phyloP scores from a whole-genome alignment of 2,888 invertebrate species.

The Eupithecia subumbrata region DNA sequence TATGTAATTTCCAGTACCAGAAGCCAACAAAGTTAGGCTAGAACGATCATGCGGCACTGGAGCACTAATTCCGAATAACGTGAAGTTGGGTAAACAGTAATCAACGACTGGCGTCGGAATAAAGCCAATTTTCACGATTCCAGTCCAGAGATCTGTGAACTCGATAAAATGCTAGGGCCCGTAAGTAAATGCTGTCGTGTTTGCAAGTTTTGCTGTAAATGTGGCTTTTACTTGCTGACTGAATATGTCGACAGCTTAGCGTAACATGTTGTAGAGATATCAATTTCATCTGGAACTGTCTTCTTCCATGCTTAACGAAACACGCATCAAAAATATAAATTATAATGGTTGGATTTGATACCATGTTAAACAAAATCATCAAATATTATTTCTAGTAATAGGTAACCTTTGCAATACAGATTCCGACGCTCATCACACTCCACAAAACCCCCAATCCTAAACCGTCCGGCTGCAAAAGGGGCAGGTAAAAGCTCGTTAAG shows the following conservation, averaged over 20 bases:
- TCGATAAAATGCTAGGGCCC: slow-evolving; percentile 33
- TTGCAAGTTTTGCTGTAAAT: slow-evolving; percentile 1
- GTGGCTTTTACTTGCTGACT: not conserved
- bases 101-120: slow-evolving; percentile 33
- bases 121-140: slow-evolving; percentile 37
- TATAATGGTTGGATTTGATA: not conserved
- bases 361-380: not conserved
- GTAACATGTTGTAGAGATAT: not conserved
- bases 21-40: slow-evolving; percentile 27
- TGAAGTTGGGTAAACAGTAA: slow-evolving; percentile 37
- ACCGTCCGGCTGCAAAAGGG: slow-evolving; percentile 9
- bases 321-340: too few species aligned
- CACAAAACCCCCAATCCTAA: slow-evolving; percentile 17
- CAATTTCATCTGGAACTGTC: not conserved
- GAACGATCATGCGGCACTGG: slow-evolving; percentile 28
- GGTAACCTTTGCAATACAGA: slow-evolving; percentile 9
- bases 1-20: slow-evolving; percentile 8
- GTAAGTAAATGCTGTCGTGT: slow-evolving; percentile 20
- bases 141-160: slow-evolving; percentile 34
- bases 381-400: not conserved
- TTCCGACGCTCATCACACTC: not conserved
- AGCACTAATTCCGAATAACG: slow-evolving; percentile 26
- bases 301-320: not conserved
- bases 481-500: slow-evolving; percentile 35
- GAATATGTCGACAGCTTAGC: not conserved